Conservation (phyloP, 2,113 vertebrate species). For the Hemiprocne comata region DNA sequence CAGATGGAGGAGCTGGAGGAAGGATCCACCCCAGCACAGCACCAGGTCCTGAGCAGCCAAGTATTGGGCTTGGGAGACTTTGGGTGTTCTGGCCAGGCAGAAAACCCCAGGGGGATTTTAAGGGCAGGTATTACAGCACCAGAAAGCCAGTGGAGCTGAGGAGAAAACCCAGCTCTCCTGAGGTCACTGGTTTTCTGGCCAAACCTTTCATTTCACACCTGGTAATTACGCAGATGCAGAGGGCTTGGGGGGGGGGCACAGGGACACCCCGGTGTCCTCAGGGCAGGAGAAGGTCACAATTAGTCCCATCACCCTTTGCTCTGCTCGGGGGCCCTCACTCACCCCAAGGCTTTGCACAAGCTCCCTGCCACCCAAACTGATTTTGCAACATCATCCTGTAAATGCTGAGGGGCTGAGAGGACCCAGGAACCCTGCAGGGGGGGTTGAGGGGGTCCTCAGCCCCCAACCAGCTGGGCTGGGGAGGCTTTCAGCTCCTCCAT, state of each 20-base stretch:
- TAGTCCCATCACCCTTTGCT: neutral
- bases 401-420: fast-evolving
- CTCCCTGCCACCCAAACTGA: fast-evolving
- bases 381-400: neutral
- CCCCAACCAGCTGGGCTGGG: too few relatives aligned
- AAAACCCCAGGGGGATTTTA: neutral
- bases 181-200: neutral
- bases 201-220: fast-evolving
- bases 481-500: too few relatives aligned
- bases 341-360: fast-evolving
- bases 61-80: neutral
- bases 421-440: too few relatives aligned
- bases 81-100: fast-evolving
- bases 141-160: neutral
- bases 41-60: neutral
- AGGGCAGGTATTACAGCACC: neutral
- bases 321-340: fast-evolving
- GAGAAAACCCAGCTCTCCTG: neutral
- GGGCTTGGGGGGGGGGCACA: too few relatives aligned
- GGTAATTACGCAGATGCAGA: fast-evolving
- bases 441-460: fast-evolving
- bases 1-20: neutral
- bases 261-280: too few relatives aligned
- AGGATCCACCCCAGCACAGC: fast-evolving
- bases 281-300: neutral